Conservation (phyloP, 2,113 vertebrate genomes). For the Sitta europaea region DNA sequence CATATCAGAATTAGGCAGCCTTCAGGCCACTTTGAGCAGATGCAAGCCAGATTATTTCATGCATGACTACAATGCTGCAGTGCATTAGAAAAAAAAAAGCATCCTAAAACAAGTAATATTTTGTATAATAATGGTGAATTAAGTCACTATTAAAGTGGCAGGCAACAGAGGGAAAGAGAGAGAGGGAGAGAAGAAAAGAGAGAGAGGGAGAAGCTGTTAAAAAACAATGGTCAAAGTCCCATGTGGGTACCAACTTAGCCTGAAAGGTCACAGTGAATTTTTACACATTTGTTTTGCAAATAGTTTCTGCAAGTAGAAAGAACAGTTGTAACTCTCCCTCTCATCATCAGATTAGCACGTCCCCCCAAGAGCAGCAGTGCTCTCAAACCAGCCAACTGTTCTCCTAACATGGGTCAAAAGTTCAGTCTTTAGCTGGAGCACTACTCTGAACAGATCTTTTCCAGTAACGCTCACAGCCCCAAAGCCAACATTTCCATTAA, state of each 20-base stretch:
- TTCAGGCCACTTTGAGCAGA: constrained; percentile 50
- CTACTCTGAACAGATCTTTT: background rate
- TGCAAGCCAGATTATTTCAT: constrained; percentile 65
- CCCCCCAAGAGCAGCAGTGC: background rate
- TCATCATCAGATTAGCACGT: background rate
- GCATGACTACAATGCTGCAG: constrained; percentile 60
- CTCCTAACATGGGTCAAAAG: constrained; percentile 38
- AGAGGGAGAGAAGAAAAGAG: background rate
- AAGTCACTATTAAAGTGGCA: constrained; percentile 50
- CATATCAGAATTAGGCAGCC: constrained; percentile 57
- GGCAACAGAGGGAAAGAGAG: constrained; percentile 38
- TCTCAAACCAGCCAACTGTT: constrained; percentile 1
- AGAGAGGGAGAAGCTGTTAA: constrained; percentile 53
- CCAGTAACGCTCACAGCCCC: background rate
- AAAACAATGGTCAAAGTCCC: constrained; percentile 32
- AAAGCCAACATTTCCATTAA: background rate
- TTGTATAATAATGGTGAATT: constrained; percentile 48
- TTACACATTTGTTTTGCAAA: constrained; percentile 45
- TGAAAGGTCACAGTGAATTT: constrained; percentile 46
- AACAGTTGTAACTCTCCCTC: constrained; percentile 37
- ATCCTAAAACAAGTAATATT: constrained; percentile 50
- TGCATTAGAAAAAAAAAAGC: constrained; percentile 55
- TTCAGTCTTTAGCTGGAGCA: background rate
- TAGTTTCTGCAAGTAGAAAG: constrained; percentile 30
- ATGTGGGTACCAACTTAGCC: constrained; percentile 41